A percentile compares a stretch with the other conserved stretches of the same genome.
Evolutionary conservation across 1,140 invertebrate species (phyloP).

Genomic region (Microplitis mediator): DNA sequence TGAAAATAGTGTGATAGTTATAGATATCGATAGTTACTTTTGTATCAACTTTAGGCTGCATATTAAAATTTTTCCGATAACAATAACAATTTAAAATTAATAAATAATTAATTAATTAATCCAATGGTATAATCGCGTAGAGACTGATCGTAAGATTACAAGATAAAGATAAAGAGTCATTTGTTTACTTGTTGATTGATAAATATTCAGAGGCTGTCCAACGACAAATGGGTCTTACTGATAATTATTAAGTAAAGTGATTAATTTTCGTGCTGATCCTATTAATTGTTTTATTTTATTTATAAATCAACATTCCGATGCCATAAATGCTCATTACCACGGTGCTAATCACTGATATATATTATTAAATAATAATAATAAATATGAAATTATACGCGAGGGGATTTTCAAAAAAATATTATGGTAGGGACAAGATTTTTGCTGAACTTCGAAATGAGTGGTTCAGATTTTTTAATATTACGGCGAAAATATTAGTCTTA

Average conservation of each 20-base stretch:
- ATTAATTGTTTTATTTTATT: not conserved
- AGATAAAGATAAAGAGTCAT: not conserved
- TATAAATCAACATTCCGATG: constrained; percentile 24
- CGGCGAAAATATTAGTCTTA: too few species aligned
- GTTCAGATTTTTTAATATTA: too few species aligned
- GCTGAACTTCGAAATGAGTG: too few species aligned
- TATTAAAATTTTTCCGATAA: not conserved
- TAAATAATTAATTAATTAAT: not conserved
- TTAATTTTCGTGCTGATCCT: constrained; percentile 3
- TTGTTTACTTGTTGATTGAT: constrained; percentile 7
- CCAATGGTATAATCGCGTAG: constrained; percentile 11
- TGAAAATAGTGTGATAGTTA: constrained; percentile 30
- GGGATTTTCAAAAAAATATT: not conserved
- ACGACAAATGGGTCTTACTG: not conserved
- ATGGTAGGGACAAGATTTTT: too few species aligned
- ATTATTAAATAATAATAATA: constrained; percentile 2
- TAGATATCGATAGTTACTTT: too few species aligned
- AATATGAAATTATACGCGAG: not conserved
- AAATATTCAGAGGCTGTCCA: constrained; percentile 15
- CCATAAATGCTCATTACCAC: not conserved
- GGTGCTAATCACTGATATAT: constrained; percentile 3
- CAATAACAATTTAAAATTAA: not conserved
- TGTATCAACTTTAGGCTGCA: not conserved
- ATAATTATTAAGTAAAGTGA: not conserved
- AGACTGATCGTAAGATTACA: constrained; percentile 6